Evolutionary conservation across 1,140 invertebrate species (phyloP).

Genomic region (Caenorhabditis latens): DNA sequence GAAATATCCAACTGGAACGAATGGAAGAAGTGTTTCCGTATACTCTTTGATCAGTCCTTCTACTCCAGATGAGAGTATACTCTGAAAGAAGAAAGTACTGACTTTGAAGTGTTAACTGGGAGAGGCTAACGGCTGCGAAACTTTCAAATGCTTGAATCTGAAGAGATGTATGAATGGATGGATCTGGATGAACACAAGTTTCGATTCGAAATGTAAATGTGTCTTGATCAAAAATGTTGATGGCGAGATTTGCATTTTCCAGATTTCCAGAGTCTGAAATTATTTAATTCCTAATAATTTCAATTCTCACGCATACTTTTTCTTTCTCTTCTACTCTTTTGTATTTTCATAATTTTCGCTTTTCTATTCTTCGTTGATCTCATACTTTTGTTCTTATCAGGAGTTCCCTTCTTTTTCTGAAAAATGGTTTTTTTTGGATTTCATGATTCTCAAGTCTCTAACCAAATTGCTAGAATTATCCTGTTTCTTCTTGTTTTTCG

Average conservation of each 20-base stretch:
- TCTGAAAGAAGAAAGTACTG: neutral
- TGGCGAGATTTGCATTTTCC: neutral
- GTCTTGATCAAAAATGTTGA: slow-evolving; percentile 8
- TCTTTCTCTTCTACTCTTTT: neutral
- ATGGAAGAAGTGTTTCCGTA: neutral
- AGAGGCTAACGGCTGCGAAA: neutral
- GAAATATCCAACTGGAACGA: slow-evolving; percentile 2
- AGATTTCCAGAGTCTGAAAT: neutral
- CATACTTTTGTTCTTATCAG: neutral
- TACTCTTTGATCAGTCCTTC: slow-evolving; percentile 5
- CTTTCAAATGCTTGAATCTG: slow-evolving; percentile 14
- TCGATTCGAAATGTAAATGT: neutral
- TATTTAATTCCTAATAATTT: no score
- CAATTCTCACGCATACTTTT: neutral
- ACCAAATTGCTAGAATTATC: neutral
- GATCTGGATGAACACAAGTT: neutral
- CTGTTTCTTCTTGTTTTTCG: slow-evolving; percentile 7
- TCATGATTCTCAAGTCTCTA: no score
- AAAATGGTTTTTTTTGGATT: neutral
- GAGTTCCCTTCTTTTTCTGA: slow-evolving; percentile 1
- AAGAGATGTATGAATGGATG: neutral
- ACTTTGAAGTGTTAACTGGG: no score
- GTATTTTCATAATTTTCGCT: neutral
- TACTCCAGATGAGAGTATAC: neutral
- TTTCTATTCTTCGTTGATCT: neutral